phyloP scores from a whole-genome alignment of 2,888 invertebrate genomes.

The Epinotia nisella region DNA sequence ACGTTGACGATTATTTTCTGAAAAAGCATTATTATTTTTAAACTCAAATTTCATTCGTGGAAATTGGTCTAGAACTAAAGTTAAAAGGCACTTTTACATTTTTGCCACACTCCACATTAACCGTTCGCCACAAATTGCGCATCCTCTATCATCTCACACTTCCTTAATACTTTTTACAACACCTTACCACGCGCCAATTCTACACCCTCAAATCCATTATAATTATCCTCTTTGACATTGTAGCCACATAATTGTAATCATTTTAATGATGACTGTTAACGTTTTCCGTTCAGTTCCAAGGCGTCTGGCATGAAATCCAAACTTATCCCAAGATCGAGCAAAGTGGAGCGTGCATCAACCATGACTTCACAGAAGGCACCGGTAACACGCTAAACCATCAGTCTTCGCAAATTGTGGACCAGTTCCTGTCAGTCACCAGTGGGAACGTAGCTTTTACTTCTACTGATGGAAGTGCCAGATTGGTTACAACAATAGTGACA shows the following conservation, averaged over 20 bases:
- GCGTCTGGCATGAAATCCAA: constrained; percentile 67
- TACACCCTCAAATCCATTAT: background rate
- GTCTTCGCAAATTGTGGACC: constrained; percentile 59
- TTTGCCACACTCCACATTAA: no score
- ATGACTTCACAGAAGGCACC: constrained; percentile 54
- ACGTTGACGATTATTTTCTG: no score
- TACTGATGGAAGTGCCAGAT: constrained; percentile 58
- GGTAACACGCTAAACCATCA: constrained; percentile 54
- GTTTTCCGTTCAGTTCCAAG: constrained; percentile 59
- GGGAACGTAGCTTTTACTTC: constrained; percentile 55
- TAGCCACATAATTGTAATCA: background rate
- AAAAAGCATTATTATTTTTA: no score
- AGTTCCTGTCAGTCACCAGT: constrained; percentile 51
- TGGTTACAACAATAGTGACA: constrained; percentile 56
- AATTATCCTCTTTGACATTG: background rate
- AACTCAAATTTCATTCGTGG: no score
- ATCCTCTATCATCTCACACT: no score
- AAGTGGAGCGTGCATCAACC: constrained; percentile 65
- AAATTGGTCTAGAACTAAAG: no score
- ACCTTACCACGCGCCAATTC: background rate
- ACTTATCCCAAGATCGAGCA: constrained; percentile 65
- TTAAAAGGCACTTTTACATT: no score
- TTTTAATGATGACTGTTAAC: background rate
- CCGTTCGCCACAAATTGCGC: no score
- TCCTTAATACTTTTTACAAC: no score